Evolutionary conservation across 2,888 invertebrate genomes (phyloP), one percentile per base, ranked within the genome.

Genomic region (Conistra vaccinii): DNA sequence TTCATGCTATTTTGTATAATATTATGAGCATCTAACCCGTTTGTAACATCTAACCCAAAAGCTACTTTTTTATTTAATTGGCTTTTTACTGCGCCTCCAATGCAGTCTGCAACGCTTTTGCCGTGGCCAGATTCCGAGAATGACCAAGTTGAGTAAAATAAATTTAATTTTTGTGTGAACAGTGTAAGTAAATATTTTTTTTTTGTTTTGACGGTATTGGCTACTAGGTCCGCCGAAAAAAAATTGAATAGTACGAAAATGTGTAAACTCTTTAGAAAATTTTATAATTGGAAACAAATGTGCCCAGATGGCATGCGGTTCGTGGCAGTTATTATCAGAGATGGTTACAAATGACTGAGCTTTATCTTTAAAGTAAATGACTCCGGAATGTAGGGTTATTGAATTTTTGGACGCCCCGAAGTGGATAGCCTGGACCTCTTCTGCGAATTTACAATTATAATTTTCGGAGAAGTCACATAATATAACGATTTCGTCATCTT

Each of bases 381-480:
- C 55, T 17, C 76, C 74, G 57, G 60, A 60, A 62, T 68, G 73
- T 14, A 73, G 55, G 29, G 39, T 61, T 14, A 51, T 51, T 51
- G 51, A 51, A 51, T 51, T 51, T 51, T 51, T 51, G 51, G 51
- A 51, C 17, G 58, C 67, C 48, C 74, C 78, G 35, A 79, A 76
- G 67, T 78, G 78, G n/a, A 55, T 70, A 20, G 78, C 72, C 60
- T 78, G 69, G 23, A 73, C 55, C 58, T 78, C 73, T 63, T 78
- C 67, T 20, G 39, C 17, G 55, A 58, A 75, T 73, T 83, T 83
- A 58, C 73, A 73, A 17, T 67, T 61, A 55, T 65, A 80, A 55
- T 71, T 78, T 67, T 75, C 75, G 12, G 71, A 75, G 26, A 75
- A 78, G 58, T 81, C 78, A 58, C 75, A 73, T 57, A 77, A 77